Base-by-base conservation (phyloP, 64 coral and sea anemone genomes). In the Stichodactyla mertensii region DNA sequence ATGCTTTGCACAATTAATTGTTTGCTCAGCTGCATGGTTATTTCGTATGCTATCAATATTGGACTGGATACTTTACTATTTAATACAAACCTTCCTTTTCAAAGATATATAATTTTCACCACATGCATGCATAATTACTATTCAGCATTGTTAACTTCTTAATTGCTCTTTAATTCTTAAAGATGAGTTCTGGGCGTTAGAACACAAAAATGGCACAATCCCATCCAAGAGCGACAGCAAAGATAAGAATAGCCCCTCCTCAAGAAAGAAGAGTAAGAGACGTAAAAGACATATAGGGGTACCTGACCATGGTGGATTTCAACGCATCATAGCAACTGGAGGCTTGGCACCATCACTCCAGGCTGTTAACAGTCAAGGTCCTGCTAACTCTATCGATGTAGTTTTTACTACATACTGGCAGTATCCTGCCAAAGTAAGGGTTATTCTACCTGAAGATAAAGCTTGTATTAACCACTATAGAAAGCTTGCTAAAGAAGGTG, bases 281-380 rank as follows among this genome's bases (percentile, higher is more conserved):
- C 71, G 0, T 0, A 84, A 92, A 61, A 79, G 97, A 6, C 97
- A 99, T 69, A 84, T 99, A 27, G 97, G 97, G 5, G 93, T 83
- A 85, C 97, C 97, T 12, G 97, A 99, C 71, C 97, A 99, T 54
- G 97, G 97, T 2, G 97, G 97, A 0, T 99, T 92, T 84, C 97
- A 99, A 88, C 90, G 97, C 71, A 90, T 99, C 27, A 99, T 99
- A 31, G 84, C 90, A 52, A 99, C 97, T 10, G 97, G 93, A 14
- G 82, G 87, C 7, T 26, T 99, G 82, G 86, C 86, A 6, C 82
- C 93, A 1, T 82, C 97, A 1, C 89, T 99, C 16, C 88, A 83
- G n/a, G 81, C 83, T 4, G 71, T 87, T 12, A 85, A 64, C 77
- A 88, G 61, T 19, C 80, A 87, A 80, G 90, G 59, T 23, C 87